Evolutionary conservation across 2,888 invertebrate species (phyloP), one percentile per base, ranked within the genome.

Genomic region (Corythucha ciliata): DNA sequence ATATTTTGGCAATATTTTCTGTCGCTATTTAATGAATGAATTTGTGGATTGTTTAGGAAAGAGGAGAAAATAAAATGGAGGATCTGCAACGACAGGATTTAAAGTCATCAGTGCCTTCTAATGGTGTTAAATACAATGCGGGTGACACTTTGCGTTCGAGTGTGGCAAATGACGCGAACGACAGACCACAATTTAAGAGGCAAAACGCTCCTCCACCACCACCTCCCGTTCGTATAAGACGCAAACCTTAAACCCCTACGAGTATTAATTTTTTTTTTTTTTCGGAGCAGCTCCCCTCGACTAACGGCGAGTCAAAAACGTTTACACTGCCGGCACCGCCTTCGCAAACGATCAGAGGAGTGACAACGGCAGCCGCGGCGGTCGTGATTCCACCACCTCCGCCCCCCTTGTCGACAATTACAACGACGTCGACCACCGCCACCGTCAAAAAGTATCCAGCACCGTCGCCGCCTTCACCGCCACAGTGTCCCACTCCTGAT

Each of bases 401-500:
- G 65, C 69, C 12, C 41, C 44, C 32, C 16, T 67, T 64, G 29
- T n/a, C n/a, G n/a, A n/a, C n/a, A n/a, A n/a, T n/a, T n/a, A n/a
- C n/a, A n/a, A n/a, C n/a, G n/a, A n/a, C n/a, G n/a, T n/a, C n/a
- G n/a, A n/a, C 27, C 66, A 71, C 32, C 72, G 70, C 6, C 72
- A 70, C 33, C 72, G 70, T 12, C 72, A 4, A 18, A 1, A 27
- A 29, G 8, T 42, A 46, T n/a, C 27, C 68, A 64, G 29, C 66
- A 71, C 37, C 72, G 70, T 7, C 72, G 70, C 39, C 72, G 70
- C 18, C 73, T 70, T 64, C 72, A 69, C 56, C 65, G 27, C 74
- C 74, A 7, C 69, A 71, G 21, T 74, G 74, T 52, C 75, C 74
- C 6, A 72, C 72, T 1, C 74, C 75, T 1, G 75, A 75, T 62